Base-by-base conservation (phyloP, 2,888 invertebrate genomes). In the Callyntrura sp. region DNA sequence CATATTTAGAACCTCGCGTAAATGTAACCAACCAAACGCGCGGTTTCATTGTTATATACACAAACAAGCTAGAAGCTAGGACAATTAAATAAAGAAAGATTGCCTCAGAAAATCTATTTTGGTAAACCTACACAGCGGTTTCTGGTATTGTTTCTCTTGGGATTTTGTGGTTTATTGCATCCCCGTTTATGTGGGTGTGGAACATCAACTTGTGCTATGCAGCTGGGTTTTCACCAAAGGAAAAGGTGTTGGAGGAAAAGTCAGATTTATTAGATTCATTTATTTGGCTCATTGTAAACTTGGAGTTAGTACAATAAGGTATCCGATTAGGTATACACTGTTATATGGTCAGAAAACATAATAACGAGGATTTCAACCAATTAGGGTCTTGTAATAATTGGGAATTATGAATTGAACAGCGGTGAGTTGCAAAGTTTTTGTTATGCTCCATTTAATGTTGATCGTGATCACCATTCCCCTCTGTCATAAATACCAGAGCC, bases 381-480 rank as follows among this genome's bases (percentile, higher is more conserved):
- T 84, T 84, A 84, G 28, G 83, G 70, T 84, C 28, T 51, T 70
- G 68, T 70, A 68, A 65, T n/a, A n/a, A n/a, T n/a, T n/a, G n/a
- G n/a, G n/a, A n/a, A n/a, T n/a, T n/a, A n/a, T n/a, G n/a, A n/a
- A n/a, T 48, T 76, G 78, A 25, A 14, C 20, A 82, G 62, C 45
- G 62, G 17, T 57, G 62, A 60, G 60, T 8, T n/a, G 14, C 14
- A 65, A 6, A 28, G 12, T 65, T 25, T n/a, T 68, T 2, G 43
- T 12, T 25, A 9, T 65, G 25, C 28, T 25, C 8, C n/a, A 35
- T n/a, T 35, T 68, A 62, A 57, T 62, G 3, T 25, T 60, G 28
- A 68, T 35, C n/a, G 20, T 6, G n/a, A n/a, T n/a, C n/a, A n/a
- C n/a, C n/a, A n/a, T n/a, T n/a, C n/a, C n/a, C n/a, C n/a, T n/a